Evolutionary conservation across 2,888 invertebrate species (phyloP).

Genomic region (Agrotis segetum): DNA sequence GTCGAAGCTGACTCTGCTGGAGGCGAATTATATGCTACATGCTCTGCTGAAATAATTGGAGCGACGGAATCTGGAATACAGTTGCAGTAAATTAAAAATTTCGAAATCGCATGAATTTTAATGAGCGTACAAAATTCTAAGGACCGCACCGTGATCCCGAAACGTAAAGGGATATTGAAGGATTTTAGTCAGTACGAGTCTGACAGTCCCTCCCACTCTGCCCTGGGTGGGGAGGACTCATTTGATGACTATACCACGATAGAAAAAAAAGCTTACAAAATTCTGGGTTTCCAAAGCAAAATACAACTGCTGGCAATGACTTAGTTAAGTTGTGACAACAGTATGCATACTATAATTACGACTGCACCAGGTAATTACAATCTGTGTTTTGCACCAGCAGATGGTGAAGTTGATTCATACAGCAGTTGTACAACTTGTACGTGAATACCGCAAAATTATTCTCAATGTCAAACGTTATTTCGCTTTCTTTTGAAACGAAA

Average conservation of each 20-base stretch:
- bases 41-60: slow-evolving; percentile 20
- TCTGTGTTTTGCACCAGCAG: slow-evolving; percentile 68
- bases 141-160: no score
- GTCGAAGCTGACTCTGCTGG: slow-evolving; percentile 1
- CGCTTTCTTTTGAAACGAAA: slow-evolving; percentile 23
- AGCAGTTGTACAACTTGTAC: slow-evolving; percentile 69
- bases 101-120: slow-evolving; percentile 20
- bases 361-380: slow-evolving; percentile 62
- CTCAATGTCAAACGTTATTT: slow-evolving; percentile 23
- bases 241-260: no score
- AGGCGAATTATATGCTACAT: slow-evolving; percentile 7
- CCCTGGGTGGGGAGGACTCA: no score
- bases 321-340: slow-evolving; percentile 27
- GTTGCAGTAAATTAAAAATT: neutral
- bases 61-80: slow-evolving; percentile 11
- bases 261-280: slow-evolving; percentile 4
- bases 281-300: neutral
- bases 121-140: slow-evolving; percentile 8
- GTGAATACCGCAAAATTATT: slow-evolving; percentile 63
- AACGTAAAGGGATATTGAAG: no score
- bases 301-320: slow-evolving; percentile 28
- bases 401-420: slow-evolving; percentile 69
- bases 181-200: no score
- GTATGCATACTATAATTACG: slow-evolving; percentile 39
- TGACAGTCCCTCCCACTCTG: no score